Base-by-base conservation (phyloP, 2,888 invertebrate genomes). In the Geophilus truncorum region DNA sequence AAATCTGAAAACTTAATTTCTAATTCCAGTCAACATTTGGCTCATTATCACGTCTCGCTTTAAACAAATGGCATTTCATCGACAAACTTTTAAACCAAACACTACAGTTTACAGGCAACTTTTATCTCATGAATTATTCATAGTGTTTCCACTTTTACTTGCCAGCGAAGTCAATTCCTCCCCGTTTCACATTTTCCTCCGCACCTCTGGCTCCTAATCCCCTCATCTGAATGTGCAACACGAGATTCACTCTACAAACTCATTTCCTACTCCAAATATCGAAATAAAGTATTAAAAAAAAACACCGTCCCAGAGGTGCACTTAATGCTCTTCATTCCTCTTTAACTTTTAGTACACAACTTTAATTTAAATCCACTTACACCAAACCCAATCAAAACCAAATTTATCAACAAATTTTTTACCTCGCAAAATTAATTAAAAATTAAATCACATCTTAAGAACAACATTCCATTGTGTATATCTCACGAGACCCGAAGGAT, bases 211-310 rank as follows among this genome's bases (percentile, higher is more conserved):
- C 28, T 62, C 62, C 62, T 62, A 62, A 62, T 62, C 62, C 62
- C 28, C 62, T 62, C 62, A 62, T 62, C 62, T 62, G 62, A 62
- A 62, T 62, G 62, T 62, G 62, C 62, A 62, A 62, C 62, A 62
- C 62, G 62, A 62, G 62, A 62, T 62, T 62, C 62, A 62, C 62
- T 62, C 62, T 62, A 62, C 62, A 62, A 62, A 62, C 62, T 62
- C 62, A 62, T 62, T 62, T 62, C 62, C 28, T 25, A 23, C 10
- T 28, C 28, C 28, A 62, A 25, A 62, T 28, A 62, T 62, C 62
- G 25, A 62, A 45, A 45, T 45, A 45, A 45, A 45, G 45, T 45
- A 45, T 45, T 45, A 28, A 62, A 62, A 62, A 23, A 62, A 62
- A 25, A 25, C n/a, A n/a, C n/a, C n/a, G n/a, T 62, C 62, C 62